These are phyloP conservation scores for Uropetala carovei DNA, from an alignment of 2,888 invertebrate species.

Conservation along the genomic window DNA sequence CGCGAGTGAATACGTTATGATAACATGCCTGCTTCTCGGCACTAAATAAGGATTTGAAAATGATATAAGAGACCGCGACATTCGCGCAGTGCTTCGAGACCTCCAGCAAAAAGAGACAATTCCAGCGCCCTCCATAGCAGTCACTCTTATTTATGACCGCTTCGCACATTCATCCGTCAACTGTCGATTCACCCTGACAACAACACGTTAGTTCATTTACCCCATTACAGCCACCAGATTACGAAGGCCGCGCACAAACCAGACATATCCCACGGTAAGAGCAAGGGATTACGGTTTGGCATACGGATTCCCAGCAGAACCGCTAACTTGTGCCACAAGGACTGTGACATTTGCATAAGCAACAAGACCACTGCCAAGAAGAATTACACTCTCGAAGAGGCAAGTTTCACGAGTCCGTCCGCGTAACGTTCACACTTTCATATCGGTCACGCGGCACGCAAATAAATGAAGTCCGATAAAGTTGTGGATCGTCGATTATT, in stretches of 20 bases:
- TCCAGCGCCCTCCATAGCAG: no score
- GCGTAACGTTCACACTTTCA: slow-evolving; percentile 3
- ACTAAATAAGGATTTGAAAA: no score
- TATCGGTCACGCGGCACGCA: not conserved
- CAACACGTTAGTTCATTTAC: not conserved
- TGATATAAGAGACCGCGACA: no score
- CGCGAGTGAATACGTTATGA: no score
- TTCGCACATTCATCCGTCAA: not conserved
- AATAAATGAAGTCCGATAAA: not conserved
- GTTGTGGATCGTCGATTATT: no score
- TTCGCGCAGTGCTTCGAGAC: no score
- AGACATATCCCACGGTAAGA: not conserved
- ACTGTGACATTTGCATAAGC: not conserved
- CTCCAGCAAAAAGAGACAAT: no score
- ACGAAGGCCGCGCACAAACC: not conserved
- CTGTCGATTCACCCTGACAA: not conserved
- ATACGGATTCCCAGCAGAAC: not conserved
- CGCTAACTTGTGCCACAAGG: slow-evolving; percentile 17
- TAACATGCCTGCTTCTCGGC: no score
- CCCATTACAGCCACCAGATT: not conserved
- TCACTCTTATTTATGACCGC: no score
- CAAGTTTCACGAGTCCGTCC: not conserved
- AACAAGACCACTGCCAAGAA: slow-evolving; percentile 7
- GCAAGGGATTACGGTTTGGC: not conserved
- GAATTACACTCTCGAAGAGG: not conserved